A percentile compares a stretch with the other conserved stretches of the same genome.
These are phyloP conservation scores for Metridium senile DNA, from an alignment of 92 coral and sea anemone species.

Conservation along the genomic window DNA sequence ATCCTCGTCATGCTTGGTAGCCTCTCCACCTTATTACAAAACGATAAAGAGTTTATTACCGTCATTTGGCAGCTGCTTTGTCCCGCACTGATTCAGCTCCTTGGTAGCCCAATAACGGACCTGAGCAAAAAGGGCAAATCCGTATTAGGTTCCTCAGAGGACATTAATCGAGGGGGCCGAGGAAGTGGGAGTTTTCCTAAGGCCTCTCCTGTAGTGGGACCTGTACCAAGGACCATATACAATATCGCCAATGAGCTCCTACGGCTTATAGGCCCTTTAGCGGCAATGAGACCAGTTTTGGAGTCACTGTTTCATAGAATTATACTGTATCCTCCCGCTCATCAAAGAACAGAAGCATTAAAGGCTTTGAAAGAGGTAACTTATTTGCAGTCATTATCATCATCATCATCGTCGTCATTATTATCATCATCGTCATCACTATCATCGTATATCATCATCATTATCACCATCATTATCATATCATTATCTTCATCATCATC, in stretches of 20 bases:
- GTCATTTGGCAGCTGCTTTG: conserved; percentile 98
- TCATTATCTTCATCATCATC: too few species aligned
- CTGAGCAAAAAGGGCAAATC: conserved; percentile 77
- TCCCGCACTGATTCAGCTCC: conserved; percentile 91
- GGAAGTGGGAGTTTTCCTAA: conserved; percentile 90
- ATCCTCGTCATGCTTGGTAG: conserved; percentile 90
- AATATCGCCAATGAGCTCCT: conserved; percentile 96
- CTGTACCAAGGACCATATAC: conserved; percentile 89
- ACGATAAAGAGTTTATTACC: conserved; percentile 89
- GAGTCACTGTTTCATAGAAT: conserved; percentile 97
- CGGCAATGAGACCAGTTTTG: conserved; percentile 95
- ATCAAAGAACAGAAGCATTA: conserved; percentile 93
- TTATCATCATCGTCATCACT: too few species aligned
- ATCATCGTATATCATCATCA: too few species aligned
- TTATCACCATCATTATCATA: too few species aligned
- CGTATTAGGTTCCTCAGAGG: conserved; percentile 73
- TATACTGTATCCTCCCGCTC: conserved; percentile 92
- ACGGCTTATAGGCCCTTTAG: conserved; percentile 91
- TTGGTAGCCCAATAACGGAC: conserved; percentile 95
- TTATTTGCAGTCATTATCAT: too few species aligned
- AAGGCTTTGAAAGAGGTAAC: conserved; percentile 97
- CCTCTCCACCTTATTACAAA: conserved; percentile 84
- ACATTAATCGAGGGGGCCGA: conserved; percentile 93
- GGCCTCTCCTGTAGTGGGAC: conserved; percentile 81
- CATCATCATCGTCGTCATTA: too few species aligned